Evolutionary conservation across 2,888 invertebrate genomes (phyloP).

Genomic region (Ctena decussata): DNA sequence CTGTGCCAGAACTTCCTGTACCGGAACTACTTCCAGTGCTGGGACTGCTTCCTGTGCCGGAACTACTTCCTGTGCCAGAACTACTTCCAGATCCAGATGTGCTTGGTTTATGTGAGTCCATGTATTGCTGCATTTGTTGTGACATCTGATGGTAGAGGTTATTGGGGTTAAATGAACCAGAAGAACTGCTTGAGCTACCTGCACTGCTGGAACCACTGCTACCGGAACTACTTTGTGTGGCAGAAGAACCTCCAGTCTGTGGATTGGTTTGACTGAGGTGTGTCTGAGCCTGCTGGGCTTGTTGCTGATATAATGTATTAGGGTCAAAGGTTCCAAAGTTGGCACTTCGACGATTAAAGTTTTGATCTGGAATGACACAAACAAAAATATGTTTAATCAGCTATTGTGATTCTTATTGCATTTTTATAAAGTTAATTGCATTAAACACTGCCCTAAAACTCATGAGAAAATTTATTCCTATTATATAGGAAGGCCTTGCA

Average conservation of each 20-base stretch:
- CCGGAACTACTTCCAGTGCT: slow-evolving; percentile 2
- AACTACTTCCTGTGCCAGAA: slow-evolving; percentile 8
- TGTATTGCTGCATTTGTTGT: slow-evolving; percentile 31
- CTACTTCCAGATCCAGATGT: slow-evolving; percentile 8
- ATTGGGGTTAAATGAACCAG: slow-evolving; percentile 31
- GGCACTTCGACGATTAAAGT: background rate
- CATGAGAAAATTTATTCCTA: background rate
- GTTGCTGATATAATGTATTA: slow-evolving; percentile 26
- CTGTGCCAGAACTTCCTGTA: background rate
- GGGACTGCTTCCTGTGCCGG: slow-evolving; percentile 5
- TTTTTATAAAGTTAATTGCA: no score
- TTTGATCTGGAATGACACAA: background rate
- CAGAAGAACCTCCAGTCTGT: slow-evolving; percentile 8
- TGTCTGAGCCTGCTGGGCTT: slow-evolving; percentile 4
- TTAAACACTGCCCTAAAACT: no score
- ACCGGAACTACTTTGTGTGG: background rate
- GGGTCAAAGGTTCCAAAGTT: slow-evolving; percentile 25
- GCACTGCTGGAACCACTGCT: background rate
- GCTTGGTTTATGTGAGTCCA: slow-evolving; percentile 29
- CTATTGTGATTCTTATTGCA: no score
- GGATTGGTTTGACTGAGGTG: slow-evolving; percentile 9
- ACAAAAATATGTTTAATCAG: background rate
- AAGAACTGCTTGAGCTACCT: background rate
- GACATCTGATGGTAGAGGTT: slow-evolving; percentile 21
- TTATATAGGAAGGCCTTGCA: background rate